Evolutionary conservation across 2,888 invertebrate species (phyloP), one percentile per base, ranked within the genome.

Genomic region (Zaprionus bogoriensis): DNA sequence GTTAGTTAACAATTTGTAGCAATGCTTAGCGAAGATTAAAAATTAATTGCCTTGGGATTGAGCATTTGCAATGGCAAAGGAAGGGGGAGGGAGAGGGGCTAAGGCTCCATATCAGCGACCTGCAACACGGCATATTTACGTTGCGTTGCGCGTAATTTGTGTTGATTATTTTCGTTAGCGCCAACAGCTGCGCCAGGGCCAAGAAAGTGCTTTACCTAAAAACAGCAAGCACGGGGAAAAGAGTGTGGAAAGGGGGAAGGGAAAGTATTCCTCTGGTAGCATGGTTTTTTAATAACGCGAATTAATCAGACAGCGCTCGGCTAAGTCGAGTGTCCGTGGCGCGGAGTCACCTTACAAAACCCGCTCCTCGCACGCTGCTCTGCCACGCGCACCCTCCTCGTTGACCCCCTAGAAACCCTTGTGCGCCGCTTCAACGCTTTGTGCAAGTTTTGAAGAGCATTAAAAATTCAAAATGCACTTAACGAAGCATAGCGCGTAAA

Each of bases 401-500:
- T 57, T 28, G 38, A 17, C 41, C n/a, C n/a, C 22, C n/a, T 41
- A 41, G 10, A 20, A 41, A 32, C 39, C 27, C 51, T 39, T 17
- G 3, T 25, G 38, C 47, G 41, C 47, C 58, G 46, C 30, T 51
- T 48, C 52, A 50, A 42, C 63, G 60, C 63, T 74, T 70, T 64
- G 74, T 74, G 67, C 50, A 60, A 57, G 59, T 74, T 67, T 60
- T 39, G 52, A 60, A 52, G 42, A 61, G 75, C 80, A 84, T 80
- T 80, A 80, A 80, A 80, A 67, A 80, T 80, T 80, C 80, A 80
- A 78, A 80, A 81, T 84, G 80, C 80, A 80, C 80, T 80, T 80
- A 80, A 81, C 80, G 85, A 85, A 82, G 82, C 82, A 82, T 72
- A 69, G 77, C 85, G 82, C 85, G 77, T 84, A 74, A 85, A 82